Conservation (phyloP, 2,888 invertebrate species). For the Hypomecis punctinalis region DNA sequence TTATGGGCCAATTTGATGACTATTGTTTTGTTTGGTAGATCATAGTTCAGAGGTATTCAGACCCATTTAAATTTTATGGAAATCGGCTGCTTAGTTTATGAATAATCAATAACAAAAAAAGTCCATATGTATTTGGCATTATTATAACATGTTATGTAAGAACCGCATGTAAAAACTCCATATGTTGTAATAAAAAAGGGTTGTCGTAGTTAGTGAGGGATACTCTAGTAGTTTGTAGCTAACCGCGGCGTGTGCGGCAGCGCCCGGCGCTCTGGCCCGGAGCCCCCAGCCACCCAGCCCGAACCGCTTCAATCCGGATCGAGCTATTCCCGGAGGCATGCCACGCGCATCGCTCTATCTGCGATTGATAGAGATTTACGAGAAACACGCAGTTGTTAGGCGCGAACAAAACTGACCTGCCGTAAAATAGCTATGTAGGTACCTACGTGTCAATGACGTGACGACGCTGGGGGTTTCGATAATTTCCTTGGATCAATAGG, state of each 20-base stretch:
- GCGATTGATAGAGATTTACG: conserved; percentile 15
- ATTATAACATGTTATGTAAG: no score
- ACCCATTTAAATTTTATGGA: no score
- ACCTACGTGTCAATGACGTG: background rate
- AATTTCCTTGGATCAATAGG: no score
- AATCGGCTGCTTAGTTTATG: no score
- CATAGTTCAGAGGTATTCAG: no score
- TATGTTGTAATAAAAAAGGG: no score
- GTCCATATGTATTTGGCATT: no score
- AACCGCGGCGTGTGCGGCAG: background rate
- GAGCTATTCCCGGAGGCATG: conserved; percentile 41
- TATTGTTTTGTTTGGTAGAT: no score
- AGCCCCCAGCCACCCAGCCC: conserved; percentile 10
- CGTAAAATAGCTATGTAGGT: background rate
- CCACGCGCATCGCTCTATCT: conserved; percentile 12
- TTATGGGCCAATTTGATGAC: no score
- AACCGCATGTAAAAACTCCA: no score
- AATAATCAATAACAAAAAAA: no score
- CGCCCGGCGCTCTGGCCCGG: conserved; percentile 8
- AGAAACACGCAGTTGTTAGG: background rate
- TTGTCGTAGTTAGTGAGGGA: background rate
- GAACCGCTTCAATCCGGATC: conserved; percentile 38
- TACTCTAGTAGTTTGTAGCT: background rate
- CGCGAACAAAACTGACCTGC: conserved; percentile 5
- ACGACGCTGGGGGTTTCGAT: no score